These are phyloP conservation scores for Sitobion miscanthi DNA, from an alignment of 1,140 invertebrate species.

Conservation along the genomic window DNA sequence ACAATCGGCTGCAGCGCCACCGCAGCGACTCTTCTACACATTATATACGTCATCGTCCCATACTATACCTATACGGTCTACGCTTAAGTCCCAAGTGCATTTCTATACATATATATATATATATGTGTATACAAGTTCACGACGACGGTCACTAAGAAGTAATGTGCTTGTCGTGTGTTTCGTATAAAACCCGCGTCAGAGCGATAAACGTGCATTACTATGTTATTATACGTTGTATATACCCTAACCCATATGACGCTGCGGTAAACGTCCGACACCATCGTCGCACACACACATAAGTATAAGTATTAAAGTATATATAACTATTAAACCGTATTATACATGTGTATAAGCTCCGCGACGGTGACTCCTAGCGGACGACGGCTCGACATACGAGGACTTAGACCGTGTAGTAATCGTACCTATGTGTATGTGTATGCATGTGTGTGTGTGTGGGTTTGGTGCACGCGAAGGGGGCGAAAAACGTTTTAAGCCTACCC, in stretches of 20 bases:
- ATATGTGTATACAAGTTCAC: not conserved
- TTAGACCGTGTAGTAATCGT: not conserved
- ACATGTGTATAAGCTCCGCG: not conserved
- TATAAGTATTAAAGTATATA: not conserved
- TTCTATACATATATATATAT: no score
- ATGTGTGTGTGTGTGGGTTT: not conserved
- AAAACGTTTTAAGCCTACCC: constrained; percentile 18
- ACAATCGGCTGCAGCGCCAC: no score
- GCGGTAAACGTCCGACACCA: not conserved
- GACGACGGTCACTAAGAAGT: not conserved
- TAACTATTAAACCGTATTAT: not conserved
- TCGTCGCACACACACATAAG: not conserved
- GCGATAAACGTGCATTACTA: not conserved
- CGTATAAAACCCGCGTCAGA: constrained; percentile 6
- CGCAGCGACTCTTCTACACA: no score
- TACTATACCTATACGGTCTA: no score
- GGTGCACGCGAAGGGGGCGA: not conserved
- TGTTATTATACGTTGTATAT: not conserved
- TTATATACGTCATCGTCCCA: no score
- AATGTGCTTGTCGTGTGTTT: constrained; percentile 4
- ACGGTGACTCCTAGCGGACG: not conserved
- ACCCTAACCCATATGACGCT: not conserved
- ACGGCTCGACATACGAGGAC: not conserved
- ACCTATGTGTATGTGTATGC: not conserved
- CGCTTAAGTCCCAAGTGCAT: no score